Evolutionary conservation across 2,888 invertebrate species (phyloP).

Genomic region (Trichopria drosophilae): DNA sequence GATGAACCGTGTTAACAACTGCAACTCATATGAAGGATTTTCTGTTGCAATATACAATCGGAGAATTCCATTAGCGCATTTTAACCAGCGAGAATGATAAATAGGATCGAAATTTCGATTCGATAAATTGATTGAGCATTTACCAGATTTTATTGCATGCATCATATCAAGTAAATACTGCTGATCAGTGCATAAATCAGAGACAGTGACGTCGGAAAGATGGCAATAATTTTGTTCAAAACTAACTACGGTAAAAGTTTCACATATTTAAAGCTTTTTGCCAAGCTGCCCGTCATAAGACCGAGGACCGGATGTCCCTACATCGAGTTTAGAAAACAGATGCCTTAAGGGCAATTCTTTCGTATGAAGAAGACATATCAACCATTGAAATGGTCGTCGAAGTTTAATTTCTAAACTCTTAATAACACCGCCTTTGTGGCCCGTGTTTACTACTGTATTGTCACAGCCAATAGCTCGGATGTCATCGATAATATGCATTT

Average conservation of each 20-base stretch:
- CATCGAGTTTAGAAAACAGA: constrained; percentile 11
- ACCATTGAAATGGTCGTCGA: constrained; percentile 7
- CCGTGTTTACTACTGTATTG: constrained; percentile 10
- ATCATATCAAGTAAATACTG: constrained; percentile 19
- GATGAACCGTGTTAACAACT: no score
- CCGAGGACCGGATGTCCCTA: constrained; percentile 5
- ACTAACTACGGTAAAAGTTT: no score
- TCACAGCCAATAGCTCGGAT: constrained; percentile 16
- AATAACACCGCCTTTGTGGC: constrained; percentile 4
- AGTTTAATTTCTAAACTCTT: constrained; percentile 1
- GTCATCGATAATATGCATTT: no score
- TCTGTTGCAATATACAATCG: no score
- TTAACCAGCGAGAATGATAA: constrained; percentile 11
- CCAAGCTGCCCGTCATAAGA: constrained; percentile 10
- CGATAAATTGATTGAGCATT: constrained; percentile 16
- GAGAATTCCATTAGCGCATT: neutral
- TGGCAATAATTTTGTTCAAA: no score
- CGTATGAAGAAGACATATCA: constrained; percentile 9
- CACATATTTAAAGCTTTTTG: constrained; percentile 9
- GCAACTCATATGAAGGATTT: no score
- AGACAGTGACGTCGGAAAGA: neutral
- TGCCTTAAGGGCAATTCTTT: no score
- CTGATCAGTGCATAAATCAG: constrained; percentile 15
- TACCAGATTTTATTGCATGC: constrained; percentile 12
- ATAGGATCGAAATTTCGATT: constrained; percentile 9